Percentiles rank a stretch among this genome's conserved stretches.
These are phyloP conservation scores for Periplaneta americana DNA, from an alignment of 1,140 invertebrate species.

Conservation along the genomic window DNA sequence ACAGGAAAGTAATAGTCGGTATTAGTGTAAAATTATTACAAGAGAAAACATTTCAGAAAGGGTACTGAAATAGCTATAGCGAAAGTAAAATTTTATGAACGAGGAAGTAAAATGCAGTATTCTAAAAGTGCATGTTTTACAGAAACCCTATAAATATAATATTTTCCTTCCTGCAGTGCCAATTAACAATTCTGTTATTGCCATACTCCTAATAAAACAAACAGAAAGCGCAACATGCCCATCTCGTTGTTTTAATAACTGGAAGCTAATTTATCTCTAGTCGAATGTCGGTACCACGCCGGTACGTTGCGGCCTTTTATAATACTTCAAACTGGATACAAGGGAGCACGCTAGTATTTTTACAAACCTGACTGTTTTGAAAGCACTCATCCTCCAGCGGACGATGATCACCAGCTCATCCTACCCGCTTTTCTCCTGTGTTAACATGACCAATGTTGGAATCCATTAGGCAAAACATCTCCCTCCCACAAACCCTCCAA, in stretches of 20 bases:
- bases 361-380: neutral
- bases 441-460: neutral
- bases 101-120: too few species aligned
- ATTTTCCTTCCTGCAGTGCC: too few species aligned
- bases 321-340: neutral
- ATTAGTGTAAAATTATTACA: too few species aligned
- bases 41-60: too few species aligned
- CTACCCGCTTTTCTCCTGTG: neutral
- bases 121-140: too few species aligned
- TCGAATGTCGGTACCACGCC: neutral
- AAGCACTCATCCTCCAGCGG: neutral
- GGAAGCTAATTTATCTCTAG: neutral
- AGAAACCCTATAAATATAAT: too few species aligned
- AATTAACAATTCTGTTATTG: too few species aligned
- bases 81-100: too few species aligned
- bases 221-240: too few species aligned
- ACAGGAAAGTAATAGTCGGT: too few species aligned
- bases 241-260: neutral
- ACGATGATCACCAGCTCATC: neutral
- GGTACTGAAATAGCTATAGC: too few species aligned
- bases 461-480: constrained; percentile 11
- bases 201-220: too few species aligned
- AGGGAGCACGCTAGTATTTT: neutral
- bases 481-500: neutral
- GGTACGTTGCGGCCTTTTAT: neutral